These are phyloP conservation scores for Nothoprocta pentlandii DNA, from an alignment of 2,113 vertebrate genomes.

Conservation along the genomic window DNA sequence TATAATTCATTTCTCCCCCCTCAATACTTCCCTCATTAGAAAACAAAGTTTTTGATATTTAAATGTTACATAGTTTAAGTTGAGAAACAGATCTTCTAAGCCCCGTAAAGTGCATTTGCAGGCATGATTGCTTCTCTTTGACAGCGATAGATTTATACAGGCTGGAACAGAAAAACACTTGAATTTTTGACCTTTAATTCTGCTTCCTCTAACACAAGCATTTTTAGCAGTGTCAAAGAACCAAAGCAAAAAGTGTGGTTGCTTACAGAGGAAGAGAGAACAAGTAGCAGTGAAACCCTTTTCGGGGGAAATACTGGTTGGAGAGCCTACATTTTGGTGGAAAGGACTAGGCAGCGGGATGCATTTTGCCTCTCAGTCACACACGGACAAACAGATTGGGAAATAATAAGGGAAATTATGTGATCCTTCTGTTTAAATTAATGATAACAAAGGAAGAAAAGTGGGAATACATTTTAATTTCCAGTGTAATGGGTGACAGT, in stretches of 20 bases:
- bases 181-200: constrained; percentile 74
- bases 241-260: constrained; percentile 6
- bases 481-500: neutral
- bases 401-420: neutral
- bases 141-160: constrained; percentile 49
- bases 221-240: constrained; percentile 23
- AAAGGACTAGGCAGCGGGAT: neutral
- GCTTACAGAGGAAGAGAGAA: neutral
- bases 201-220: constrained; percentile 33
- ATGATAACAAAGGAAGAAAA: neutral
- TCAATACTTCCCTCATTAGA: constrained; percentile 75
- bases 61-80: constrained; percentile 77
- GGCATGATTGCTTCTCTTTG: constrained; percentile 58
- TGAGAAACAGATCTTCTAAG: constrained; percentile 37
- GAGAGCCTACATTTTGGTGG: neutral
- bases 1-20: constrained; percentile 81
- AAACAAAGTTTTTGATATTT: constrained; percentile 82
- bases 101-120: constrained; percentile 54
- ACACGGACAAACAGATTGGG: neutral
- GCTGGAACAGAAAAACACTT: constrained; percentile 49
- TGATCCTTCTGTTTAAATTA: neutral
- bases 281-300: neutral
- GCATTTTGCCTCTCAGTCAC: neutral
- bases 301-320: neutral
- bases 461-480: neutral